Evolutionary conservation across 2,113 vertebrate genomes (phyloP), one percentile per base, ranked within the genome.

Genomic region (Scomber colias): DNA sequence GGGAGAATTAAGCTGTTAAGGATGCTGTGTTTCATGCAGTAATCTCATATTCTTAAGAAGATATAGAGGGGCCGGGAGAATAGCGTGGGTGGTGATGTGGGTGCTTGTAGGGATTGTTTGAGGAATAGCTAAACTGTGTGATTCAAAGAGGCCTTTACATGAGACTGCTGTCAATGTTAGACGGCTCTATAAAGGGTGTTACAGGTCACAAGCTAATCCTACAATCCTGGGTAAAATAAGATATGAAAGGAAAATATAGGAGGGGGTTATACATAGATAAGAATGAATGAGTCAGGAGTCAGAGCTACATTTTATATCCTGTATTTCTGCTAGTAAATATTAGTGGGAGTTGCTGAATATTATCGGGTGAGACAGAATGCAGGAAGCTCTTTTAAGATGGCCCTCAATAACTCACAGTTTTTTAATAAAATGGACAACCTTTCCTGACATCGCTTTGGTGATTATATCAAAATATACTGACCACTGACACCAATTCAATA

Each of bases 21-120:
- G 61, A 51, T 9, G 10, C 46, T 55, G 56, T 5, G 56, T 70
- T 63, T 80, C 81, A 76, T 31, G 44, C 66, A 24, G 62, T 78
- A 69, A 83, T 85, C 74, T 83, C 60, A 62, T 59, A 60, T 70
- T 66, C 64, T 81, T 59, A 62, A 81, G 70, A 55, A 65, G 57
- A 68, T 63, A 68, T 54, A 55, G 54, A 66, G 55, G 16, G 16
- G 35, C 61, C 44, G 54, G 31, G 50, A 77, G 60, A 81, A 49
- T 9, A 16, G 48, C 21, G 77, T 67, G 44, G 75, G 69, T 13
- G 67, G 70, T 13, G 67, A 65, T 14, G 63, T 46, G 55, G 72
- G 30, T 63, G 51, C 45, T 46, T 45, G 45, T 48, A 19, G 59
- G 63, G 57, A 82, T 57, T 27, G 65, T 66, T 27, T 16, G 40